Evolutionary conservation across 2,888 invertebrate species (phyloP).

Genomic region (Sepioteuthis lessoniana): DNA sequence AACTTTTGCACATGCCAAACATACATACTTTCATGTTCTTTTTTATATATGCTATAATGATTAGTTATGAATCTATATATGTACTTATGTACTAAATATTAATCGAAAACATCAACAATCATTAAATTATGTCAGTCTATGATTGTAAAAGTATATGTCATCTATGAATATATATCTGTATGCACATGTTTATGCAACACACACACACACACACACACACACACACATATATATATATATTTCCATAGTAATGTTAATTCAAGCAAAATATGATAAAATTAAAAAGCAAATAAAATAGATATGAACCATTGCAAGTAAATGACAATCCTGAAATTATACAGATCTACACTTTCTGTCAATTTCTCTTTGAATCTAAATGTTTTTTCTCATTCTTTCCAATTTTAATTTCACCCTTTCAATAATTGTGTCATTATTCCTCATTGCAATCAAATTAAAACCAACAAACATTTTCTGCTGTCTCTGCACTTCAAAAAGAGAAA

Average conservation of each 20-base stretch:
- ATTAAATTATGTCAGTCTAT: no score
- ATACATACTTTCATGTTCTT: neutral
- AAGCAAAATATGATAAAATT: neutral
- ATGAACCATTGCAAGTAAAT: neutral
- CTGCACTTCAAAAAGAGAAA: neutral
- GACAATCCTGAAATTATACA: neutral
- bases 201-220: no score
- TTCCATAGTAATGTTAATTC: no score
- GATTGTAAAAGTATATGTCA: no score
- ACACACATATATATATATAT: no score
- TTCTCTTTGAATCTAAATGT: neutral
- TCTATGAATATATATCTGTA: no score
- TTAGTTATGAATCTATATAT: no score
- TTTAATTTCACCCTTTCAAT: neutral
- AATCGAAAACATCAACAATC: no score
- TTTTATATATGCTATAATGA: neutral
- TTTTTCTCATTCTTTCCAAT: neutral
- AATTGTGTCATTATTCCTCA: constrained; percentile 3
- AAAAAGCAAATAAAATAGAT: neutral
- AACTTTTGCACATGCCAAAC: no score
- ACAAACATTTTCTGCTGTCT: neutral
- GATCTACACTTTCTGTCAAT: neutral
- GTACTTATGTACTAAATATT: neutral
- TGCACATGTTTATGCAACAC: no score
- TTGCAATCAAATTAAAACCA: constrained; percentile 10